A percentile compares a stretch with the other conserved stretches of the same genome.
Conservation (phyloP, 1,140 invertebrate genomes). For the Lysiphlebus fabarum region DNA sequence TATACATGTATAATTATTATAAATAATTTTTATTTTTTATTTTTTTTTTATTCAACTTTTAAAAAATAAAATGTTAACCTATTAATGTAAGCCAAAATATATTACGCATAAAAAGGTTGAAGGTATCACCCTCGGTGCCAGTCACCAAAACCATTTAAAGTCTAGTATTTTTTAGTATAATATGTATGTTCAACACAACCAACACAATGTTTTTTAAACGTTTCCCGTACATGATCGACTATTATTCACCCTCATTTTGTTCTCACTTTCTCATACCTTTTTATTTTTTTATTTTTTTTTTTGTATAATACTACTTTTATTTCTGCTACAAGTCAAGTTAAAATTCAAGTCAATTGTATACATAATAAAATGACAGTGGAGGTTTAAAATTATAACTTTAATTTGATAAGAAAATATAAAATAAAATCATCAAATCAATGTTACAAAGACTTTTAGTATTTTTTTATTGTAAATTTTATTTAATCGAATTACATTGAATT, state of each 20-base stretch:
- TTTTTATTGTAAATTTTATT: too few relatives aligned
- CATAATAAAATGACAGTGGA: too few relatives aligned
- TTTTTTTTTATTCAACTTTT: background rate
- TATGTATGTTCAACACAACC: background rate
- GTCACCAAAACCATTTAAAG: constrained; percentile 44
- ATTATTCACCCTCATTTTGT: constrained; percentile 14
- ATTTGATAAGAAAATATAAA: background rate
- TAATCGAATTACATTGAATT: background rate
- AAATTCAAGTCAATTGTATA: too few relatives aligned
- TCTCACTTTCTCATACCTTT: background rate
- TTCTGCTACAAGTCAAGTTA: background rate
- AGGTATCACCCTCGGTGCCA: constrained; percentile 50
- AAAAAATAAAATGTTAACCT: background rate
- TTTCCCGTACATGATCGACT: constrained; percentile 23
- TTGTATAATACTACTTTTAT: constrained; percentile 9
- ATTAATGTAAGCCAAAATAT: background rate
- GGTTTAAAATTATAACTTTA: too few relatives aligned
- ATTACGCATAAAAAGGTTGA: constrained; percentile 10
- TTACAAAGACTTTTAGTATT: too few relatives aligned
- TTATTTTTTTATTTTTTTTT: constrained; percentile 19
- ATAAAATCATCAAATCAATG: background rate
- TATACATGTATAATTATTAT: constrained; percentile 19
- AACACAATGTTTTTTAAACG: constrained; percentile 23
- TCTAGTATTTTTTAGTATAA: constrained; percentile 25
- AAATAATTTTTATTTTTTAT: background rate